Conservation (phyloP, 2,888 invertebrate species). For the Tipula confusa region DNA sequence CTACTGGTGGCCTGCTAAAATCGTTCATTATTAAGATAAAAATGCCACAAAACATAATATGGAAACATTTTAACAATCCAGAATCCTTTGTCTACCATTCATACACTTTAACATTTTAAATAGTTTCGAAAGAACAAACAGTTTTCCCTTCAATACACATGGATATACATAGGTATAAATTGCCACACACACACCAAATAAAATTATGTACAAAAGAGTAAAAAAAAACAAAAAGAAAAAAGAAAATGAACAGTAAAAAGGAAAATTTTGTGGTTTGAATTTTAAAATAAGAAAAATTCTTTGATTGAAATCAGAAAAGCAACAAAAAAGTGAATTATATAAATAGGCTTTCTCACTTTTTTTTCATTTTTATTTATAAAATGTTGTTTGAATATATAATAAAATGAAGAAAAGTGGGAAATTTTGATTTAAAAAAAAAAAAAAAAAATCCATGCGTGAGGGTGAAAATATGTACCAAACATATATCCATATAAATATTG, state of each 20-base stretch:
- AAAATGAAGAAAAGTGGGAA: background rate
- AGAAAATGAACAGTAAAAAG: too few relatives aligned
- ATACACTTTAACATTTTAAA: background rate
- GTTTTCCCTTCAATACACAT: background rate
- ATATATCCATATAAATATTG: background rate
- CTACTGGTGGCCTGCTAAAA: too few relatives aligned
- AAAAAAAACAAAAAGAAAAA: too few relatives aligned
- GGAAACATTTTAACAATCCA: too few relatives aligned
- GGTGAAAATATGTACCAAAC: background rate
- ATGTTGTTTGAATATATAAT: constrained; percentile 6
- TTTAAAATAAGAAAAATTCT: constrained; percentile 25
- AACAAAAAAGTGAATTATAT: constrained; percentile 25
- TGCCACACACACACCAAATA: background rate
- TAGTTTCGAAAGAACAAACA: background rate
- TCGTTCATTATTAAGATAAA: too few relatives aligned
- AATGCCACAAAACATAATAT: too few relatives aligned
- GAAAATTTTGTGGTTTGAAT: constrained; percentile 25
- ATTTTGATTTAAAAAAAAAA: background rate
- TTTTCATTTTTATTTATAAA: background rate
- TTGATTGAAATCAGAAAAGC: constrained; percentile 25
- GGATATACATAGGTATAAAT: background rate
- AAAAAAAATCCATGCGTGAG: background rate
- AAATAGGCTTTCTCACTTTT: constrained; percentile 25
- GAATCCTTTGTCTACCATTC: background rate
- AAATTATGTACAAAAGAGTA: background rate